These are phyloP conservation scores for Phrynocephalus guinanensis DNA, from an alignment of 2,797 vertebrate genomes.

Conservation along the genomic window DNA sequence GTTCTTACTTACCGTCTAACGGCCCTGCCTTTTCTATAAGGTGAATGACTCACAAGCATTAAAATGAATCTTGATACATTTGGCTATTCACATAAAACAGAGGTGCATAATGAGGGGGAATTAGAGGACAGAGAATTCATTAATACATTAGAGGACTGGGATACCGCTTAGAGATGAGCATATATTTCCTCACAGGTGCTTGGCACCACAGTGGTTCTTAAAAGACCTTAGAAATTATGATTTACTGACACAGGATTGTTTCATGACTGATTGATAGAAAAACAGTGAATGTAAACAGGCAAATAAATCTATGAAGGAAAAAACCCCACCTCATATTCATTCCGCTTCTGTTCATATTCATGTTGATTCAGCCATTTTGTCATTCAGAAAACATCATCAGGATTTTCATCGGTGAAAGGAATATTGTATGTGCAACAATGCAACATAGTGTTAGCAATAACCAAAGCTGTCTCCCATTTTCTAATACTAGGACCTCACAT, in stretches of 20 bases:
- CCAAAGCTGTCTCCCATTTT: conserved; percentile 54
- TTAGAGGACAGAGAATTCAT: conserved; percentile 75
- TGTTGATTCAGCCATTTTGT: conserved; percentile 41
- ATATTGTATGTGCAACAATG: conserved; percentile 32
- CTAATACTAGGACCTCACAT: conserved; percentile 42
- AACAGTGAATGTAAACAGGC: not conserved
- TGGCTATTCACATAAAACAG: conserved; percentile 70
- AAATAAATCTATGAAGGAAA: conserved; percentile 20
- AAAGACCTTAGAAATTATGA: conserved; percentile 52
- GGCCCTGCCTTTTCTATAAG: conserved; percentile 71
- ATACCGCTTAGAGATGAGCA: conserved; percentile 72
- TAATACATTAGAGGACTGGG: conserved; percentile 75
- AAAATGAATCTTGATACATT: conserved; percentile 76
- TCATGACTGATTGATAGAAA: not conserved
- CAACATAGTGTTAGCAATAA: conserved; percentile 30
- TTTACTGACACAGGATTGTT: conserved; percentile 28
- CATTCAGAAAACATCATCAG: conserved; percentile 4
- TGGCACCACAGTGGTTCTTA: conserved; percentile 59
- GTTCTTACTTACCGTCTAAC: conserved; percentile 68
- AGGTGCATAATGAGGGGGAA: conserved; percentile 69
- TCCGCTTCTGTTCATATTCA: conserved; percentile 29
- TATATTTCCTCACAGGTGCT: conserved; percentile 63
- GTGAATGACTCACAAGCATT: conserved; percentile 76
- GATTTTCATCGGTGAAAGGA: conserved; percentile 8
- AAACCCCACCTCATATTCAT: not conserved